phyloP scores from a whole-genome alignment of 2,888 invertebrate species.

The Pristionchus fissidentatus region DNA sequence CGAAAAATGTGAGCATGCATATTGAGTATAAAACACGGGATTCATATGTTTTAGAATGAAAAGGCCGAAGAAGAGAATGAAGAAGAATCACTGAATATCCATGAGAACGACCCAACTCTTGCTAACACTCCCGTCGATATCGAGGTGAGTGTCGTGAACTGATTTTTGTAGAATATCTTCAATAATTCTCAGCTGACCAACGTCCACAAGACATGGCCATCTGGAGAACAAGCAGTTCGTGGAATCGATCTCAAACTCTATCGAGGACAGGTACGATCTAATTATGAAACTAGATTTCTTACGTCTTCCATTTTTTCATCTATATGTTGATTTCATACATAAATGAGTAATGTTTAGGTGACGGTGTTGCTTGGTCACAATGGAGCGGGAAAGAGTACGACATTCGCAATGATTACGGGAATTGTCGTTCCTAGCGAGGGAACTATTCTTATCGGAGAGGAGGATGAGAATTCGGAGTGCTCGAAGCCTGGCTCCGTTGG shows the following conservation, averaged over 20 bases:
- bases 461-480: too few relatives aligned
- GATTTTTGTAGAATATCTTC: too few relatives aligned
- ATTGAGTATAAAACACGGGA: too few relatives aligned
- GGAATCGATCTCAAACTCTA: slow-evolving; percentile 66
- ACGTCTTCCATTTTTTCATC: neutral
- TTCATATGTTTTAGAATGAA: too few relatives aligned
- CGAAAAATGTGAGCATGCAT: too few relatives aligned
- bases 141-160: too few relatives aligned
- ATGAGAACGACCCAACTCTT: neutral
- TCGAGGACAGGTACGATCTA: slow-evolving; percentile 67
- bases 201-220: neutral
- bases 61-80: neutral
- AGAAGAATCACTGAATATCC: neutral
- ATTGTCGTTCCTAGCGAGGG: slow-evolving; percentile 62
- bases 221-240: slow-evolving; percentile 67
- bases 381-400: slow-evolving; percentile 71
- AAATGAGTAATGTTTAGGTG: slow-evolving; percentile 51
- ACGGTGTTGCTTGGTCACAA: slow-evolving; percentile 73
- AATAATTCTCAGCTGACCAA: neutral
- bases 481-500: too few relatives aligned
- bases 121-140: neutral
- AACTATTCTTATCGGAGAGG: too few relatives aligned
- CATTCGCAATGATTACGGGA: slow-evolving; percentile 63
- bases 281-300: too few relatives aligned
- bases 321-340: too few relatives aligned